Conservation (phyloP, 2,113 vertebrate species). For the Macquaria ambigua region DNA sequence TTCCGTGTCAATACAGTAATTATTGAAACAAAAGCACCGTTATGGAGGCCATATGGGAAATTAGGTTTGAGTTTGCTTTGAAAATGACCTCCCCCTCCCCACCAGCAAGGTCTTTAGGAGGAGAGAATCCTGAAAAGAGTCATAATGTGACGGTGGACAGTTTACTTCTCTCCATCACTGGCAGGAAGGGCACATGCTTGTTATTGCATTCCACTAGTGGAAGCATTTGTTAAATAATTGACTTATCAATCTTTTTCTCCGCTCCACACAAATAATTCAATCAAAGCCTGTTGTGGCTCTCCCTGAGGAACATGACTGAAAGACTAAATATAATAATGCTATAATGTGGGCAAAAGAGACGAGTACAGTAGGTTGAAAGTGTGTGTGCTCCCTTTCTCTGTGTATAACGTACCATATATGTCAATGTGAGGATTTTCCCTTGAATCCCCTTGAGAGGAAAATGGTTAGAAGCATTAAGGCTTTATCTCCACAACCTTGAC, state of each 20-base stretch:
- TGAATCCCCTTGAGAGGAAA: conserved; percentile 65
- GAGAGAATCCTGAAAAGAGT: conserved; percentile 7
- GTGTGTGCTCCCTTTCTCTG: background rate
- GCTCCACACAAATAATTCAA: conserved; percentile 56
- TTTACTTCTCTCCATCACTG: conserved; percentile 28
- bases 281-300: conserved; percentile 5
- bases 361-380: background rate
- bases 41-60: conserved; percentile 51
- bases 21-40: conserved; percentile 55
- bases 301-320: conserved; percentile 16
- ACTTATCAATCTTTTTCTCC: conserved; percentile 49
- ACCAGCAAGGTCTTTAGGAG: conserved; percentile 16
- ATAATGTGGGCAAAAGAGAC: conserved; percentile 20
- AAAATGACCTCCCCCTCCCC: conserved; percentile 27
- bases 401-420: background rate
- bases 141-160: conserved; percentile 20
- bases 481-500: conserved; percentile 75
- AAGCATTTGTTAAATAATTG: conserved; percentile 38
- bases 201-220: conserved; percentile 37
- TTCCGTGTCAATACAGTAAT: conserved; percentile 64
- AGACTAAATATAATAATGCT: conserved; percentile 5
- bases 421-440: conserved; percentile 33
- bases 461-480: conserved; percentile 53
- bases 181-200: conserved; percentile 29
- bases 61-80: conserved; percentile 35